phyloP scores from a whole-genome alignment of 2,797 vertebrate species.

The Malacoctenus gilli region DNA sequence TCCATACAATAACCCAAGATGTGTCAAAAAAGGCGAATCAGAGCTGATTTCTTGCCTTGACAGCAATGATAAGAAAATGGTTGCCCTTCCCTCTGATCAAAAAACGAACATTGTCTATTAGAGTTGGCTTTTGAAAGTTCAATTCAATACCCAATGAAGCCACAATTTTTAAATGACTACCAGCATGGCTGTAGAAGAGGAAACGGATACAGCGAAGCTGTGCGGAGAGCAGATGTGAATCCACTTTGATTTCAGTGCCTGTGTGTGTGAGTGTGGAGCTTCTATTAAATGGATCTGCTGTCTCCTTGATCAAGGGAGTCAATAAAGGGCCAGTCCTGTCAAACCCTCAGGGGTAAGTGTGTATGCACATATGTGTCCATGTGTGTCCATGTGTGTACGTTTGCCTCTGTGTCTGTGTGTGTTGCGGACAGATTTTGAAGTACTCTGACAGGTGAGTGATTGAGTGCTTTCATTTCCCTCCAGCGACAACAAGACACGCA shows the following conservation, averaged over 20 bases:
- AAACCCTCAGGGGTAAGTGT: slow-evolving; percentile 74
- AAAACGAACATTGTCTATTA: slow-evolving; percentile 29
- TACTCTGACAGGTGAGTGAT: slow-evolving; percentile 83
- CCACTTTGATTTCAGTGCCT: slow-evolving; percentile 70
- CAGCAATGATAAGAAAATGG: slow-evolving; percentile 20
- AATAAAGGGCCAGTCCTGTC: slow-evolving; percentile 79
- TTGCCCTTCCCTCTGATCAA: slow-evolving; percentile 7
- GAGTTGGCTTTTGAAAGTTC: slow-evolving; percentile 37
- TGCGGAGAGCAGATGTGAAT: slow-evolving; percentile 71
- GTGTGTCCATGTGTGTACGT: slow-evolving; percentile 25
- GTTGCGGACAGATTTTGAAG: slow-evolving; percentile 70
- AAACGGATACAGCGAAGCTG: slow-evolving; percentile 47
- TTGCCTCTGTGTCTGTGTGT: slow-evolving; percentile 38
- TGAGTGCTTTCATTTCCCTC: slow-evolving; percentile 82
- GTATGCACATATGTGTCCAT: slow-evolving; percentile 57
- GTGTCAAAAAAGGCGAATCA: slow-evolving; percentile 19
- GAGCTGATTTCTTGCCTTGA: slow-evolving; percentile 3
- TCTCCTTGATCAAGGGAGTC: slow-evolving; percentile 83
- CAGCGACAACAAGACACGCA: slow-evolving; percentile 70
- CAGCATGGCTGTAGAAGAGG: slow-evolving; percentile 38
- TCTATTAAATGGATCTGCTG: slow-evolving; percentile 82
- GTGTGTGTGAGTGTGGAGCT: slow-evolving; percentile 51
- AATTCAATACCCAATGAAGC: slow-evolving; percentile 39
- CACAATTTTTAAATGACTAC: slow-evolving; percentile 53
- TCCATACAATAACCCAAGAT: slow-evolving; percentile 25